A percentile compares a stretch with the other conserved stretches of the same genome.
Conservation (phyloP, 1,140 invertebrate species). For the Drosophila fuyamai region DNA sequence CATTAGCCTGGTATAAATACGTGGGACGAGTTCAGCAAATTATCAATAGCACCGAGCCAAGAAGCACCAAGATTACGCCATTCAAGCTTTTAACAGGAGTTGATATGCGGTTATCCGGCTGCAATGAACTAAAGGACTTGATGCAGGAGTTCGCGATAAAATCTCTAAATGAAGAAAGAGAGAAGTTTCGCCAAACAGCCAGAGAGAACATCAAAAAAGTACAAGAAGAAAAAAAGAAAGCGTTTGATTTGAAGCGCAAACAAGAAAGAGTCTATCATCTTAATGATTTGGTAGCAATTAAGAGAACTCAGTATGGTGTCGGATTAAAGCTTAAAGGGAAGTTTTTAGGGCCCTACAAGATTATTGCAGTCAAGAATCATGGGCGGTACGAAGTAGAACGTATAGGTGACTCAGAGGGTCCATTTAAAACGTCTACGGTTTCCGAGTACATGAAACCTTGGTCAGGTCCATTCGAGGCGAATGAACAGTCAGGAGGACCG, state of each 20-base stretch:
- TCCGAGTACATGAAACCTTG: constrained; percentile 16
- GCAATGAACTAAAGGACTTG: not conserved
- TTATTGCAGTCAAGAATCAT: not conserved
- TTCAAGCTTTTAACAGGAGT: not conserved
- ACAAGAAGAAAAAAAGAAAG: too few species aligned
- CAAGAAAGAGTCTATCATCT: too few species aligned
- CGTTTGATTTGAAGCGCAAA: too few species aligned
- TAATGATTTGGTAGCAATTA: too few species aligned
- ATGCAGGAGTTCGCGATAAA: not conserved
- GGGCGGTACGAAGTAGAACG: not conserved
- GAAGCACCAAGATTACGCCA: not conserved
- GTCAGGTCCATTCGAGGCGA: constrained; percentile 5
- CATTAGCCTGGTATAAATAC: not conserved
- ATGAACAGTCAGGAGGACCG: not conserved
- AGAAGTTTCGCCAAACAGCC: not conserved
- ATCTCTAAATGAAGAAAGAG: not conserved
- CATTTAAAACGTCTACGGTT: not conserved
- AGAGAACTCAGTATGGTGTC: too few species aligned
- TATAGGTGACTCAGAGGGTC: not conserved
- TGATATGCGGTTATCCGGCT: not conserved
- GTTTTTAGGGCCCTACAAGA: not conserved
- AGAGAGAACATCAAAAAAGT: too few species aligned
- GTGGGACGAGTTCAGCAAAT: not conserved
- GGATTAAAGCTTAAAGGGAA: too few species aligned
- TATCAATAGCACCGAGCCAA: not conserved